These are phyloP conservation scores for Gopherus flavomarginatus DNA, from an alignment of 2,113 vertebrate species.

Conservation along the genomic window DNA sequence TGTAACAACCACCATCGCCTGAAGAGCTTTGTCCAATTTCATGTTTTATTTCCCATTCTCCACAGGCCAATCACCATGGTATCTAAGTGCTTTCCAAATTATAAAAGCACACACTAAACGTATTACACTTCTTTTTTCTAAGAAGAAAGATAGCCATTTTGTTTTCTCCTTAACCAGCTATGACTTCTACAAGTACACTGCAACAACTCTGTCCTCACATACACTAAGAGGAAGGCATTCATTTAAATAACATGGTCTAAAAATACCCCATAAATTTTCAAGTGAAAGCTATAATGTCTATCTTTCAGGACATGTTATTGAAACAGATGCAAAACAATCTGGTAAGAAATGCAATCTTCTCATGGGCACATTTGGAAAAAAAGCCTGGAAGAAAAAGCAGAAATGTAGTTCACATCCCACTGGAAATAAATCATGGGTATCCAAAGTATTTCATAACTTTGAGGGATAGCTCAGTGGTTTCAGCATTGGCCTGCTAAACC, in stretches of 20 bases:
- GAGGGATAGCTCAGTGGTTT: too few species aligned
- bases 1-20: neutral
- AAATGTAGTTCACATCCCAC: neutral
- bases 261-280: neutral
- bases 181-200: too few species aligned
- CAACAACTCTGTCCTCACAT: neutral
- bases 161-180: neutral
- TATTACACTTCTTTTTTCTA: too few species aligned
- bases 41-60: neutral
- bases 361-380: neutral
- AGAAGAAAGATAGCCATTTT: neutral
- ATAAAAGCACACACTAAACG: too few species aligned
- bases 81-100: too few species aligned
- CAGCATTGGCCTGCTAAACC: too few species aligned
- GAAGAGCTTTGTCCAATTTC: neutral
- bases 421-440: conserved; percentile 9
- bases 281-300: neutral
- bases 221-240: neutral
- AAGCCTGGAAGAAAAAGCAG: conserved; percentile 6
- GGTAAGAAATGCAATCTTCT: neutral
- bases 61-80: too few species aligned
- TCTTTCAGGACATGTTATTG: fast-evolving
- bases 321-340: neutral
- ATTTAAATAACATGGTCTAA: neutral
- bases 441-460: neutral